Evolutionary conservation across 2,797 vertebrate species (phyloP), one percentile per base, ranked within the genome.

Genomic region (Borostomias antarcticus): DNA sequence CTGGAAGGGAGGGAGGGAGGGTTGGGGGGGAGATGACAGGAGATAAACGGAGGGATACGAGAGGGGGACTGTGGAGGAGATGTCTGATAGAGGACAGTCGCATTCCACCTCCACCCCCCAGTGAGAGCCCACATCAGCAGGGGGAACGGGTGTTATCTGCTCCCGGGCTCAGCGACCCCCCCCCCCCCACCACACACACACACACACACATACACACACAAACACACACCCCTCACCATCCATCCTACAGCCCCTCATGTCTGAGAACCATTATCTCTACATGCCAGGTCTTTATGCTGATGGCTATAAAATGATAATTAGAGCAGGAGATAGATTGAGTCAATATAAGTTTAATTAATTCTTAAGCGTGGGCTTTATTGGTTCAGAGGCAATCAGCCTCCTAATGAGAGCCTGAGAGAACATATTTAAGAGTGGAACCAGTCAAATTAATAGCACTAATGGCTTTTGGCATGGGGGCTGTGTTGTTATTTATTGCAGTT

Each of bases 321-420:
- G 70, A 77, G 80, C 79, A 75, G 72, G 56, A 80, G 87, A 89
- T 85, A 68, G 82, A 90, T 90, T 79, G 82, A 85, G 81, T 86
- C 79, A 85, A 80, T 91, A 80, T 85, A 90, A 85, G 73, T 87
- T 81, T 88, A 88, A 90, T 93, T 90, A 78, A 88, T 90, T 85
- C 86, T 83, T 79, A 72, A 84, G 76, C 85, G 83, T 84, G 77
- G 73, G 73, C 71, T 87, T 89, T 89, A 91, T 90, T 89, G 90
- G 85, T 82, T 80, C 77, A 84, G 87, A 88, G 74, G 83, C 85
- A 88, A 87, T 90, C 82, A 86, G 71, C 79, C 81, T 88, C 73
- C 75, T 89, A 89, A 91, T 88, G 86, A 89, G 81, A 52, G 74
- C 43, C 70, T 84, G 73, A 83, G 87, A 84, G 77, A 84, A 85